Evolutionary conservation across 2,797 vertebrate genomes (phyloP).

Genomic region (Philypnodon macrostomus): DNA sequence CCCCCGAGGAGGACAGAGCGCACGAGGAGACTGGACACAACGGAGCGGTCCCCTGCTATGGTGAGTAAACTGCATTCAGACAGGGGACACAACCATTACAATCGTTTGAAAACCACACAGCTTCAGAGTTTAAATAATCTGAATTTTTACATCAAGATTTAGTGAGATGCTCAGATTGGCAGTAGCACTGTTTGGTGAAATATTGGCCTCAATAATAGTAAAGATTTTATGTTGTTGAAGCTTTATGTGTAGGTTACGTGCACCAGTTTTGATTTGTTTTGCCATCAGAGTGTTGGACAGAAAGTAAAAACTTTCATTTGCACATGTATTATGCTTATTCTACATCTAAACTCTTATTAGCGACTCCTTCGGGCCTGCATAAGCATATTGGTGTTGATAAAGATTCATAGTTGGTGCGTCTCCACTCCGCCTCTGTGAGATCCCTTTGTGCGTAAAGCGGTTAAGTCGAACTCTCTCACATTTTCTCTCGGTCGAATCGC

Average conservation of each 20-base stretch:
- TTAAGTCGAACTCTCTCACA: slow-evolving; percentile 45
- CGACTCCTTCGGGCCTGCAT: background rate
- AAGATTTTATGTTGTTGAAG: too few species aligned
- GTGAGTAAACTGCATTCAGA: slow-evolving; percentile 81
- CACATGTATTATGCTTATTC: background rate
- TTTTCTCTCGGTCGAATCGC: slow-evolving; percentile 61
- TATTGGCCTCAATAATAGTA: too few species aligned
- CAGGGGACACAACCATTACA: too few species aligned
- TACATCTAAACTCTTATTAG: too few species aligned
- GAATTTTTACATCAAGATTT: too few species aligned
- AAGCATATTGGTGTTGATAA: background rate
- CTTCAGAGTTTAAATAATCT: too few species aligned
- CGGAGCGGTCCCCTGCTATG: slow-evolving; percentile 88
- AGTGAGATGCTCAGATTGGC: too few species aligned
- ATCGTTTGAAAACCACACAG: too few species aligned
- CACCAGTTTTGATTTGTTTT: too few species aligned
- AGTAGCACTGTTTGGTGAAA: too few species aligned
- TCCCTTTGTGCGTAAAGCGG: slow-evolving; percentile 28
- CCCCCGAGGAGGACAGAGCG: slow-evolving; percentile 86
- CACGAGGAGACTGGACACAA: slow-evolving; percentile 83
- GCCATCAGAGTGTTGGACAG: background rate
- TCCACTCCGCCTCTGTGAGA: background rate
- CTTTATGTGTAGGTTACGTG: too few species aligned
- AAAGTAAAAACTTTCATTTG: background rate
- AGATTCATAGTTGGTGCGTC: background rate